Evolutionary conservation across 1,140 invertebrate species (phyloP), one percentile per base, ranked within the genome.

Genomic region (Drosophila nannoptera): DNA sequence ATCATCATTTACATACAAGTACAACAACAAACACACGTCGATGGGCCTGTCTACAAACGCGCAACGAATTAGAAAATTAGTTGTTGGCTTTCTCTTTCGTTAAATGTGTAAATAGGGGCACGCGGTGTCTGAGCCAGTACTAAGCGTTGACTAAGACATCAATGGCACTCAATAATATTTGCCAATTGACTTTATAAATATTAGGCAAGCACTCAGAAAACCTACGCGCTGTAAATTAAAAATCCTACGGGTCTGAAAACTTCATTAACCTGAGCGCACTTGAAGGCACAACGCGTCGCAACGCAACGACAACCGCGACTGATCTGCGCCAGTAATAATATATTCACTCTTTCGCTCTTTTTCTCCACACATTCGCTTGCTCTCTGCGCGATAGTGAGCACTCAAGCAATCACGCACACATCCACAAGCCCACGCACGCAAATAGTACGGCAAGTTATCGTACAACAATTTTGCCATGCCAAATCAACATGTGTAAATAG

Each of bases 31-130:
- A 43, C 4, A 22, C 58, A 49, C 43, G 12, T 48, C 12, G 38
- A 22, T 32, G 35, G 35, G 5, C 40, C 33, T 64, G 46, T 50
- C 33, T 33, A 55, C 50, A 53, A 48, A 55, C 55, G 22, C 49
- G 53, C 53, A 16, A 52, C 66, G 43, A 62, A 35, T 52, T 46
- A 36, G 46, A 65, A 43, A 69, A 56, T 35, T 32, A 53, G 58
- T 53, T 53, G 58, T 67, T 71, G 56, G 58, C 72, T 74, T 71
- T 74, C 72, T 71, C 68, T 71, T 70, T 62, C 35, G 8, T 38
- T 56, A 36, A 33, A 14, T 52, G 31, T 14, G 14, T 14, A 5
- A 12, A 49, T 31, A 59, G 8, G n/a, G 11, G 22, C 45, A 56
- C 43, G 64, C 11, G 9, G 8, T 32, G 36, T 59, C 58, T 59